Percentiles rank a stretch among this genome's conserved stretches.
Conservation (phyloP, 2,113 vertebrate genomes). For the Misgurnus mizolepis region DNA sequence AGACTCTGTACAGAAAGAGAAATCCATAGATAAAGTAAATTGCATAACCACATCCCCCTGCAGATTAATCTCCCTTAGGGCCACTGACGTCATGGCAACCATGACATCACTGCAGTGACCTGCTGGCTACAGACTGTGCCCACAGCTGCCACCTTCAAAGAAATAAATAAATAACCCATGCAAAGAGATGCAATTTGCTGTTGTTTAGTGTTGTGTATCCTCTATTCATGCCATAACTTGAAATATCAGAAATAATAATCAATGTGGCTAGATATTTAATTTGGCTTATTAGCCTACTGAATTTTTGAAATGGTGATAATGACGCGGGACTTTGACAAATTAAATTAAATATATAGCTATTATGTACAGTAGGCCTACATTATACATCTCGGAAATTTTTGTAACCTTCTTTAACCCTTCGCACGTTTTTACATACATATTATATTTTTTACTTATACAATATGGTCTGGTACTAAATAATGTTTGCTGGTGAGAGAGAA, state of each 20-base stretch:
- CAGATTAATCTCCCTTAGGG: constrained; percentile 72
- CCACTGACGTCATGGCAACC: constrained; percentile 67
- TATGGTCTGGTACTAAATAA: too few relatives aligned
- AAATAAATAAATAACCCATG: neutral
- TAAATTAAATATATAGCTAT: too few relatives aligned
- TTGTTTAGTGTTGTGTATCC: neutral
- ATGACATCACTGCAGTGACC: constrained; percentile 48
- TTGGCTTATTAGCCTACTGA: neutral
- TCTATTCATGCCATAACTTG: neutral
- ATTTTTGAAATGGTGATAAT: neutral
- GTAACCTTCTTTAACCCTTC: too few relatives aligned
- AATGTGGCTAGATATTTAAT: neutral
- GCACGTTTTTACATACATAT: too few relatives aligned
- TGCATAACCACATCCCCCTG: constrained; percentile 69
- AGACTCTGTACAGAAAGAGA: constrained; percentile 51
- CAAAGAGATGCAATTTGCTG: neutral
- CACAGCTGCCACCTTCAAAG: constrained; percentile 37
- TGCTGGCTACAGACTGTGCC: constrained; percentile 34
- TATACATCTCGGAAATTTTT: too few relatives aligned
- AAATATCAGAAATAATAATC: constrained; percentile 4
- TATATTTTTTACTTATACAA: too few relatives aligned
- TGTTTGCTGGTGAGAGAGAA: too few relatives aligned
- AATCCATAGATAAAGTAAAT: constrained; percentile 72
- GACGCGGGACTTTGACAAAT: neutral
- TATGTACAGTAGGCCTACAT: too few relatives aligned